phyloP scores from a whole-genome alignment of 2,797 vertebrate genomes.

The Gymnoscopelus braueri region DNA sequence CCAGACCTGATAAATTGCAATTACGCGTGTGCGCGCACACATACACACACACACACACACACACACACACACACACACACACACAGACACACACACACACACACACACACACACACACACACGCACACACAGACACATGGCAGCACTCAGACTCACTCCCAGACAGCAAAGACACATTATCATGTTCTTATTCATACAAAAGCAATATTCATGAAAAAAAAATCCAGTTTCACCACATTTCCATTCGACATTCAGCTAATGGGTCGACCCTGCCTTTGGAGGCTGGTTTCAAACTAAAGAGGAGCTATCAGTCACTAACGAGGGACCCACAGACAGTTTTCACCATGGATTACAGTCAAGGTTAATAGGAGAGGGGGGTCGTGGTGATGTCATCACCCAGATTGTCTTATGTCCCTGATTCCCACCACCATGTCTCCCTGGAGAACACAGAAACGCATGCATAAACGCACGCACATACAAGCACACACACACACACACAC shows the following conservation, averaged over 20 bases:
- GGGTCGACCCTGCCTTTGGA: slow-evolving; percentile 51
- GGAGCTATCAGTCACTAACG: slow-evolving; percentile 63
- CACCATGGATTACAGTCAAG: slow-evolving; percentile 57
- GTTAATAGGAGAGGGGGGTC: slow-evolving; percentile 62
- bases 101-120: too few species aligned
- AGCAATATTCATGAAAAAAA: slow-evolving; percentile 32
- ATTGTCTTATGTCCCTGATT: slow-evolving; percentile 54
- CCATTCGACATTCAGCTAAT: slow-evolving; percentile 39
- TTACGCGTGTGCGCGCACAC: background rate
- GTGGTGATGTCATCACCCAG: slow-evolving; percentile 60
- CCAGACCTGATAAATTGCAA: too few species aligned
- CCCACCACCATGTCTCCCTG: slow-evolving; percentile 22
- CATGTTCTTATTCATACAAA: slow-evolving; percentile 16
- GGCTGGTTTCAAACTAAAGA: slow-evolving; percentile 60
- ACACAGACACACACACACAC: too few species aligned
- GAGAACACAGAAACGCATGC: slow-evolving; percentile 9
- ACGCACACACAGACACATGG: background rate
- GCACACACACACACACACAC: slow-evolving; percentile 11
- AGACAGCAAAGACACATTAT: background rate
- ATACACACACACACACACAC: background rate
- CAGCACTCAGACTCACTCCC: background rate
- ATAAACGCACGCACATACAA: background rate
- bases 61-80: background rate
- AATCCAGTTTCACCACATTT: slow-evolving; percentile 25
- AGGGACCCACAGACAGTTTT: slow-evolving; percentile 47